These are phyloP conservation scores for Ceramica pisi DNA, from an alignment of 2,888 invertebrate species.

Conservation along the genomic window DNA sequence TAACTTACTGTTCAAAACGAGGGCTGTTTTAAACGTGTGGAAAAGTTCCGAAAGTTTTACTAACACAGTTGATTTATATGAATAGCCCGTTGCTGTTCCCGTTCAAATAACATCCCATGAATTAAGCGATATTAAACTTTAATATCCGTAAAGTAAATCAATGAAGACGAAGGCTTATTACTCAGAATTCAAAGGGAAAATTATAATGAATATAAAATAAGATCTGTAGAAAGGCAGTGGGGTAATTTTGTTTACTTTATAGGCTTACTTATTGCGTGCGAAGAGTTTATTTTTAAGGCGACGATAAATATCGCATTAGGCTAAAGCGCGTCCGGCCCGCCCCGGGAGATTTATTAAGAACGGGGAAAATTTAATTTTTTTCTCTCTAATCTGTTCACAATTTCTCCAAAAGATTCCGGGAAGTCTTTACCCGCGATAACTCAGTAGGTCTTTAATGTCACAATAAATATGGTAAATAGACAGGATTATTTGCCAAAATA, in stretches of 20 bases:
- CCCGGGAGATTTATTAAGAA: conserved; percentile 82
- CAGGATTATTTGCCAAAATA: conserved; percentile 27
- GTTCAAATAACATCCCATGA: conserved; percentile 22
- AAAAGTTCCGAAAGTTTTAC: conserved; percentile 41
- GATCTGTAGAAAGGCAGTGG: conserved; percentile 60
- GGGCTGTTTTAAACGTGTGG: conserved; percentile 44
- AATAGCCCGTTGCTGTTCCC: neutral
- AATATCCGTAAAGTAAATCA: conserved; percentile 22
- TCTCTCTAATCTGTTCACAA: conserved; percentile 76
- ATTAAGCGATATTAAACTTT: conserved; percentile 18
- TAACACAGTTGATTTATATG: conserved; percentile 34
- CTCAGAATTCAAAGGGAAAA: conserved; percentile 35
- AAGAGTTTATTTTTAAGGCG: conserved; percentile 81
- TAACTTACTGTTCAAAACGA: conserved; percentile 45
- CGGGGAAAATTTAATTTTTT: conserved; percentile 77
- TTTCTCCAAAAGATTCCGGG: conserved; percentile 71
- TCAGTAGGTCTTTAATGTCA: conserved; percentile 49
- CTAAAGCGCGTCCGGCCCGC: conserved; percentile 72
- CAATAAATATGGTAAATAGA: conserved; percentile 47
- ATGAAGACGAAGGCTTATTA: conserved; percentile 30
- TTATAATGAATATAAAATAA: conserved; percentile 64
- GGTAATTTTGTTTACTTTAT: conserved; percentile 79
- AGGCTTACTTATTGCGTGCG: conserved; percentile 79
- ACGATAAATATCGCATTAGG: conserved; percentile 88
- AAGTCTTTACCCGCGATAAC: conserved; percentile 65